Evolutionary conservation across 2,797 vertebrate genomes (phyloP).

Genomic region (Pseudochromis fuscus): DNA sequence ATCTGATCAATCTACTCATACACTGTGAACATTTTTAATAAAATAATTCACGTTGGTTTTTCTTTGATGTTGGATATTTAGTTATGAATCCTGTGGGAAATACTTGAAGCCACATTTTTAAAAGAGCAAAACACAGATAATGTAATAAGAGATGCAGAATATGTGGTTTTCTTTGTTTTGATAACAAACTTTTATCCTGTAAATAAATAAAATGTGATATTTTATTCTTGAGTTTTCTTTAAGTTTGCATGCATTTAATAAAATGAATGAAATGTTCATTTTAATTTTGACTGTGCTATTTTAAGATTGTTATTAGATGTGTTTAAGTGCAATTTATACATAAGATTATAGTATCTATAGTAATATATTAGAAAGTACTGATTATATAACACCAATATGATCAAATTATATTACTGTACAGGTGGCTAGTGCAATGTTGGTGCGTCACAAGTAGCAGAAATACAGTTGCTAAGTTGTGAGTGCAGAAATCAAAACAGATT

Average conservation of each 20-base stretch:
- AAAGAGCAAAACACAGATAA: not conserved
- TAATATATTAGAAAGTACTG: too few species aligned
- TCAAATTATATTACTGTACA: too few species aligned
- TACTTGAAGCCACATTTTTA: not conserved
- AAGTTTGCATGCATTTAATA: not conserved
- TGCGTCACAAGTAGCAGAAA: too few species aligned
- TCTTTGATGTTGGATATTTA: not conserved
- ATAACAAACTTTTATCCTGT: constrained; percentile 2
- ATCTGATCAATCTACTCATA: not conserved
- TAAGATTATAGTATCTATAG: too few species aligned
- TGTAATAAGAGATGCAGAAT: not conserved
- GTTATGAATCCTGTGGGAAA: not conserved
- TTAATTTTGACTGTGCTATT: not conserved
- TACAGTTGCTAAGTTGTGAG: too few species aligned
- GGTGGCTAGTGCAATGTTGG: too few species aligned
- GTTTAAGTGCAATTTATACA: too few species aligned
- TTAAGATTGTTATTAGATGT: too few species aligned
- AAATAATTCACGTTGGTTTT: not conserved
- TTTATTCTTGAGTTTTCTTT: constrained; percentile 4
- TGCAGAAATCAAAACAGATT: too few species aligned
- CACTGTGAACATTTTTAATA: not conserved
- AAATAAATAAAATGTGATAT: constrained; percentile 28
- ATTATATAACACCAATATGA: too few species aligned
- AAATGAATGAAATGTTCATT: too few species aligned
- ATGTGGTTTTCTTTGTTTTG: not conserved